phyloP scores from a whole-genome alignment of 2,797 vertebrate genomes.

The Leptatherina wallacei region DNA sequence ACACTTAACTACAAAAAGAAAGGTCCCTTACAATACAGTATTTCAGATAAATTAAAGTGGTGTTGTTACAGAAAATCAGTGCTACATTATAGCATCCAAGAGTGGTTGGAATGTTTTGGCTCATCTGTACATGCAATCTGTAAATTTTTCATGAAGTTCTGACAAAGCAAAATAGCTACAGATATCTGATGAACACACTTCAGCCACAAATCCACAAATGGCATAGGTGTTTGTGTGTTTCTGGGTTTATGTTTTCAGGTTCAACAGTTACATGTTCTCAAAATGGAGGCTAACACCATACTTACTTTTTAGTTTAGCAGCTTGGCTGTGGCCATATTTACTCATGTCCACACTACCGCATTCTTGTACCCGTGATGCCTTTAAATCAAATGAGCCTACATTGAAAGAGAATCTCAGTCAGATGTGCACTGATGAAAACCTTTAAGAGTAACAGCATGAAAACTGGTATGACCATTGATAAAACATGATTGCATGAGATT shows the following conservation, averaged over 20 bases:
- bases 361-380: conserved; percentile 74
- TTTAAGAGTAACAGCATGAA: conserved; percentile 5
- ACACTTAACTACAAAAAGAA: background rate
- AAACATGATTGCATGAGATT: background rate
- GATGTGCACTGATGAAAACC: conserved; percentile 1
- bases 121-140: background rate
- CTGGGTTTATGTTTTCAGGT: too few species aligned
- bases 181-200: conserved; percentile 6
- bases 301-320: conserved; percentile 78
- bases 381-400: conserved; percentile 78
- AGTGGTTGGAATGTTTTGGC: background rate
- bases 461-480: background rate
- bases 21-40: background rate
- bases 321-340: conserved; percentile 77
- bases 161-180: background rate
- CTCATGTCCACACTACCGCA: conserved; percentile 75
- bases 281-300: background rate
- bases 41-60: background rate
- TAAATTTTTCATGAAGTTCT: background rate
- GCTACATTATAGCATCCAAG: background rate
- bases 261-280: background rate
- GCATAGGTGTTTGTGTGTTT: too few species aligned
- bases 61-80: background rate
- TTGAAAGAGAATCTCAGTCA: conserved; percentile 34
- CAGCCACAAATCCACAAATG: too few species aligned